Evolutionary conservation across 2,888 invertebrate genomes (phyloP).

Genomic region (Eugnorisma glareosa): DNA sequence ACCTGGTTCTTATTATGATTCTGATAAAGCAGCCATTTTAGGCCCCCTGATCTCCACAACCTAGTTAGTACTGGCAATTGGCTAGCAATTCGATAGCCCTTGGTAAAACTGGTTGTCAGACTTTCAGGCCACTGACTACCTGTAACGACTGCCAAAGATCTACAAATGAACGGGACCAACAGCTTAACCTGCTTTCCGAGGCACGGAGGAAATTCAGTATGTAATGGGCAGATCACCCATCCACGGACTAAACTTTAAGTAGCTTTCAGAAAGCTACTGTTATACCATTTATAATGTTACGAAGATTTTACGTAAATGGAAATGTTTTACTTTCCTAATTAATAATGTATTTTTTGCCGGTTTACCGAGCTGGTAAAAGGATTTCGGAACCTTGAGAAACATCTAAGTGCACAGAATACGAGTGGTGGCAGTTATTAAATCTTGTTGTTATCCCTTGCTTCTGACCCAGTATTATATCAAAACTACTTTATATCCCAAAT

Average conservation of each 20-base stretch:
- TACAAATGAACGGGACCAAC: not conserved
- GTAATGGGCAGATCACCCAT: not conserved
- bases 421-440: not conserved
- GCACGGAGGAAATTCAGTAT: not conserved
- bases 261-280: conserved; percentile 27
- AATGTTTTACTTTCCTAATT: conserved; percentile 25
- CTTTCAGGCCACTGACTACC: not conserved
- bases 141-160: not conserved
- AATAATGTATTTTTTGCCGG: conserved; percentile 9
- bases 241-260: no score
- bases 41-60: not conserved
- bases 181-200: not conserved
- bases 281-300: conserved; percentile 26
- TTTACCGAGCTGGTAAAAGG: not conserved
- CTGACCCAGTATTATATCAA: conserved; percentile 7
- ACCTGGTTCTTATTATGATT: no score
- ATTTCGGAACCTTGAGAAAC: conserved; percentile 1
- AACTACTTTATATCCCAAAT: conserved; percentile 6
- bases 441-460: not conserved
- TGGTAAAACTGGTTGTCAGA: not conserved
- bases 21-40: no score
- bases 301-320: conserved; percentile 42
- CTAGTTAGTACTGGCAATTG: no score
- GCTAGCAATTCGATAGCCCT: not conserved
- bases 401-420: not conserved